Conservation (phyloP, 2,888 invertebrate genomes). For the Laothoe populi region DNA sequence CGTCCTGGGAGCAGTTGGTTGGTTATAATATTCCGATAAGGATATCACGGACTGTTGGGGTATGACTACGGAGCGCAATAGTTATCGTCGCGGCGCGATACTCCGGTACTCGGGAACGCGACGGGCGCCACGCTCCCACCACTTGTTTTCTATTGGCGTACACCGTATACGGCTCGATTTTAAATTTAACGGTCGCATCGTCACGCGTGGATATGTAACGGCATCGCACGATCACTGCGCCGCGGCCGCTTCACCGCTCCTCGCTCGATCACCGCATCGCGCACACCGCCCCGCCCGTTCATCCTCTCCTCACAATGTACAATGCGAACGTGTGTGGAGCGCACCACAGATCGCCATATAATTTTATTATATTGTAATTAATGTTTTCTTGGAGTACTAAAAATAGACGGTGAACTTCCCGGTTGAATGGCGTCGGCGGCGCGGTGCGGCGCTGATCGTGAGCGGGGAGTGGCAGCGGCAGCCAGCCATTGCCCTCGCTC, state of each 20-base stretch:
- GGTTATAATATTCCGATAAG: conserved; percentile 17
- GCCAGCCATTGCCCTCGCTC: conserved; percentile 82
- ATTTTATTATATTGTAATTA: conserved; percentile 45
- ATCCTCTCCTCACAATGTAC: not conserved
- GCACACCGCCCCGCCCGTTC: too few species aligned
- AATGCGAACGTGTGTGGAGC: not conserved
- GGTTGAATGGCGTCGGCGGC: conserved; percentile 81
- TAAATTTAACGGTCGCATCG: conserved; percentile 30
- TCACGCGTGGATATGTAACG: conserved; percentile 23
- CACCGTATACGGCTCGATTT: conserved; percentile 27
- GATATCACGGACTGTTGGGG: conserved; percentile 24
- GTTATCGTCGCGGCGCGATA: conserved; percentile 2
- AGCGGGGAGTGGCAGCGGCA: conserved; percentile 79
- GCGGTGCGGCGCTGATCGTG: conserved; percentile 64
- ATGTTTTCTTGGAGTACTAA: conserved; percentile 68
- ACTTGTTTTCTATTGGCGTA: conserved; percentile 28
- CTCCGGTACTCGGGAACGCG: not conserved
- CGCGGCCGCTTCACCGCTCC: not conserved
- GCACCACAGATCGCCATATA: conserved; percentile 17
- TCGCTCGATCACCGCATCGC: not conserved
- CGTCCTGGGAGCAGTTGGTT: conserved; percentile 26
- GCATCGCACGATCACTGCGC: conserved; percentile 1
- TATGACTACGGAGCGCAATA: not conserved
- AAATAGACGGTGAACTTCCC: conserved; percentile 83
- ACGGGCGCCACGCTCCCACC: conserved; percentile 19